Evolutionary conservation across 1,140 invertebrate genomes (phyloP).

Genomic region (Lucilia sericata): DNA sequence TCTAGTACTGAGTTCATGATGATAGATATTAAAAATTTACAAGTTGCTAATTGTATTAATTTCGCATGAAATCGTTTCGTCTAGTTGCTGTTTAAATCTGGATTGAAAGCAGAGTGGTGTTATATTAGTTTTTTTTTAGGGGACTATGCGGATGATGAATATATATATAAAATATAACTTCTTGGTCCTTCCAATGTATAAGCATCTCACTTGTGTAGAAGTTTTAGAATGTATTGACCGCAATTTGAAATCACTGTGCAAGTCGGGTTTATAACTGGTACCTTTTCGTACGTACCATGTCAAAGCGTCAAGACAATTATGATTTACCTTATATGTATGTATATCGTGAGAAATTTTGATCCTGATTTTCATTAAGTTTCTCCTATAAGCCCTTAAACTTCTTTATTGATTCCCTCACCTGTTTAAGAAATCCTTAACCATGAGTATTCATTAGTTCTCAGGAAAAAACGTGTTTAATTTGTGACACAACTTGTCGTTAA

Average conservation of each 20-base stretch:
- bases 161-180: too few relatives aligned
- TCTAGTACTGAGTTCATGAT: slow-evolving; percentile 38
- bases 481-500: slow-evolving; percentile 58
- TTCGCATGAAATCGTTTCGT: slow-evolving; percentile 47
- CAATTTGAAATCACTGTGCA: too few relatives aligned
- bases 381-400: neutral
- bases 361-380: neutral
- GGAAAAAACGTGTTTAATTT: slow-evolving; percentile 67
- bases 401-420: neutral
- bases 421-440: neutral
- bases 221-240: too few relatives aligned
- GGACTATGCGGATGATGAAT: neutral
- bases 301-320: too few relatives aligned
- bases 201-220: too few relatives aligned
- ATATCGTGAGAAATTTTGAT: too few relatives aligned
- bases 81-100: neutral
- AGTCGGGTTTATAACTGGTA: too few relatives aligned
- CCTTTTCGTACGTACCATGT: too few relatives aligned
- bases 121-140: neutral
- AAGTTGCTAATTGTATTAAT: slow-evolving; percentile 60
- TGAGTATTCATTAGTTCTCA: slow-evolving; percentile 67
- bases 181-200: too few relatives aligned
- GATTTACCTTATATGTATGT: too few relatives aligned
- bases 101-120: neutral
- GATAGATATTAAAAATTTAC: slow-evolving; percentile 61